These are phyloP conservation scores for Aegotheles bennettii DNA, from an alignment of 2,113 vertebrate genomes.

Conservation along the genomic window DNA sequence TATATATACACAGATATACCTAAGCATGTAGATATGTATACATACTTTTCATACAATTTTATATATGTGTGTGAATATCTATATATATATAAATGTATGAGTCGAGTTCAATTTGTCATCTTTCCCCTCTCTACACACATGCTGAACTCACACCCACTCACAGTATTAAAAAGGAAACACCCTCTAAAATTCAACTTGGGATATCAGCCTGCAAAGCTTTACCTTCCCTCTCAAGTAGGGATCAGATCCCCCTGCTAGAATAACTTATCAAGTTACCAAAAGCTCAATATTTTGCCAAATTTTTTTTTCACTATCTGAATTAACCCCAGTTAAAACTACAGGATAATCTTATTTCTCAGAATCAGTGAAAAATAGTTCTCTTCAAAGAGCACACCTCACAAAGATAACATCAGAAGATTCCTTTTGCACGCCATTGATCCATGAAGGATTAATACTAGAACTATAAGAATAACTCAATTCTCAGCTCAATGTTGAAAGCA, in stretches of 20 bases:
- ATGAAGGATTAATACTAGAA: background rate
- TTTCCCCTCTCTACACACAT: background rate
- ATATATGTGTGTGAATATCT: rapidly evolving
- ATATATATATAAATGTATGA: background rate
- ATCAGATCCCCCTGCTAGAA: background rate
- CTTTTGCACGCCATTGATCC: background rate
- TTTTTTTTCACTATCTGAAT: background rate
- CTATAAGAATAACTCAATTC: background rate
- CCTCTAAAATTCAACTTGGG: background rate
- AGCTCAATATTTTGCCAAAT: background rate
- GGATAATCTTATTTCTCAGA: background rate
- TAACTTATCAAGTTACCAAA: background rate
- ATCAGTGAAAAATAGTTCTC: background rate
- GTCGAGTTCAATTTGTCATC: background rate
- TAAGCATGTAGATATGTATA: background rate
- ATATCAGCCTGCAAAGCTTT: background rate
- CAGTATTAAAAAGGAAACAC: background rate
- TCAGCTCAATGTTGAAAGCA: background rate
- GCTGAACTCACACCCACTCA: background rate
- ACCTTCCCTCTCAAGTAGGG: background rate
- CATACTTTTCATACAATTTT: background rate
- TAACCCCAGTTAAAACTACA: background rate
- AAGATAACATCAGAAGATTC: background rate
- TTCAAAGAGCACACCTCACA: background rate
- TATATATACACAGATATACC: background rate